Percentiles rank a stretch among this genome's conserved stretches.
phyloP scores from a whole-genome alignment of 53 echinoderm and acorn worm genomes.

The Apostichopus leukothele region DNA sequence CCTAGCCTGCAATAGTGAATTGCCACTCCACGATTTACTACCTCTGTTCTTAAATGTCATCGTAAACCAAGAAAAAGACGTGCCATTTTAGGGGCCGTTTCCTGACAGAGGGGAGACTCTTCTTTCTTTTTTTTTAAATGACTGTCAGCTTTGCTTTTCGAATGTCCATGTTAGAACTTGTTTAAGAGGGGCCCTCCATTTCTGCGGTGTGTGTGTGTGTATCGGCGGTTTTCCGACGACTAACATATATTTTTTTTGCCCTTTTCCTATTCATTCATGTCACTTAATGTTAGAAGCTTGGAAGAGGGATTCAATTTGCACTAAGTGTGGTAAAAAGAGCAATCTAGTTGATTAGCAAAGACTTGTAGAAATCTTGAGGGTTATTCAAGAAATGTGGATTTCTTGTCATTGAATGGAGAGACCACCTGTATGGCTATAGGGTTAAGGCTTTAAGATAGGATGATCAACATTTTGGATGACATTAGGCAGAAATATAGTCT shows the following conservation, averaged over 20 bases:
- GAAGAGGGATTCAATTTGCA: not conserved
- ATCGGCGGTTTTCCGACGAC: not conserved
- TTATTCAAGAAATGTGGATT: too few species aligned
- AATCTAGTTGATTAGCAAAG: not conserved
- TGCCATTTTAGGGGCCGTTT: constrained; percentile 15
- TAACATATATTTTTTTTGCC: not conserved
- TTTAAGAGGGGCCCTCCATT: not conserved
- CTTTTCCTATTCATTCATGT: not conserved
- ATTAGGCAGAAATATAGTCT: too few species aligned
- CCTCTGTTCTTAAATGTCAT: constrained; percentile 7
- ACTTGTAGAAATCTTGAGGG: too few species aligned
- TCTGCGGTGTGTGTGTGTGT: too few species aligned
- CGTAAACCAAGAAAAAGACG: constrained; percentile 8
- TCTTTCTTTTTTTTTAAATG: not conserved
- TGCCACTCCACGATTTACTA: constrained; percentile 14
- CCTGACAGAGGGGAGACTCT: not conserved
- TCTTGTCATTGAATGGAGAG: too few species aligned
- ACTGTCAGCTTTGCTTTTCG: constrained; percentile 10
- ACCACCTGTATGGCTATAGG: too few species aligned
- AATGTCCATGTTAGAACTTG: constrained; percentile 23
- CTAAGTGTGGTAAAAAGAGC: not conserved
- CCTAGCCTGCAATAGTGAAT: constrained; percentile 1
- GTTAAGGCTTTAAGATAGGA: too few species aligned
- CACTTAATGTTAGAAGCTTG: not conserved
- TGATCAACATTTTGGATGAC: too few species aligned